Conservation (phyloP, 2,113 vertebrate genomes). For the Corythaeola cristata region DNA sequence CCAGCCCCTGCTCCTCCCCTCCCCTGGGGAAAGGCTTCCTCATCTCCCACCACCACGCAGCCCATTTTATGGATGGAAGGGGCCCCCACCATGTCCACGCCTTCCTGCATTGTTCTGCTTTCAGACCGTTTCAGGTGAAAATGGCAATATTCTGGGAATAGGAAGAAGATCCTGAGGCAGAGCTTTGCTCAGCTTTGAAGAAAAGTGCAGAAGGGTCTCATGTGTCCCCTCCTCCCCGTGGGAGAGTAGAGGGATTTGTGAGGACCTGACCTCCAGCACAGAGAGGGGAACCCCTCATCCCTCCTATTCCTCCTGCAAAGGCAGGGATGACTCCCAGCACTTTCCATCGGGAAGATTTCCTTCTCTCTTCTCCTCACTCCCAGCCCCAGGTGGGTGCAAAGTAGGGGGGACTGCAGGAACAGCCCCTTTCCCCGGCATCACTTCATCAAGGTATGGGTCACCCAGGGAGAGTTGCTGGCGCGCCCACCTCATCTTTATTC, state of each 20-base stretch:
- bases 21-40: not conserved
- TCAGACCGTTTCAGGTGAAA: not conserved
- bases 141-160: not conserved
- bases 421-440: not conserved
- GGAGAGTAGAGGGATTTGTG: not conserved
- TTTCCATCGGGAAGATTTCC: not conserved
- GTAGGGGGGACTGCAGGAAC: not conserved
- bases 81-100: fast-evolving
- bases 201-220: not conserved
- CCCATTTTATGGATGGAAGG: not conserved
- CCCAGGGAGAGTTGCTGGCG: not conserved
- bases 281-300: not conserved
- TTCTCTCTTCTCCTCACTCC: not conserved
- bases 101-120: not conserved
- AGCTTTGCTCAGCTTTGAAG: not conserved
- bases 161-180: not conserved
- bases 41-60: not conserved
- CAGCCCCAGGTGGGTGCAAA: not conserved
- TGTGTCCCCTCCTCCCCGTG: fast-evolving
- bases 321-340: not conserved
- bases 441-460: not conserved
- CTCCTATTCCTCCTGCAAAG: not conserved
- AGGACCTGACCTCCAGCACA: not conserved
- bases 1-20: not conserved
- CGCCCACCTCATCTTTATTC: not conserved